phyloP scores from a whole-genome alignment of 2,888 invertebrate genomes.

The Muschampia plurimacula region DNA sequence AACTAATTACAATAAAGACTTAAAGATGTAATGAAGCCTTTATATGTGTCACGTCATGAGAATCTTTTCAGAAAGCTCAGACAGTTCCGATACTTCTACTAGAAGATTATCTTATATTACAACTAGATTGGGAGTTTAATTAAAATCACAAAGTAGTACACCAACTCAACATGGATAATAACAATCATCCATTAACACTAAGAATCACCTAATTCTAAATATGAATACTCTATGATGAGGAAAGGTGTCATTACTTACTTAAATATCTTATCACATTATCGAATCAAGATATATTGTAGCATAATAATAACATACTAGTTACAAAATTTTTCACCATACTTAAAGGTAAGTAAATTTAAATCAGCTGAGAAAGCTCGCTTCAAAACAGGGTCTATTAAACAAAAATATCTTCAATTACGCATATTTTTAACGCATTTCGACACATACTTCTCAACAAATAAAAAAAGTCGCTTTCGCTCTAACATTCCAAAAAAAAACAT shows the following conservation, averaged over 20 bases:
- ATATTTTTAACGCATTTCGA: neutral
- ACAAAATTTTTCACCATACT: neutral
- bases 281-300: neutral
- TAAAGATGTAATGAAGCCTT: no score
- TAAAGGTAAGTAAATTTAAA: constrained; percentile 4
- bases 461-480: neutral
- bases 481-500: no score
- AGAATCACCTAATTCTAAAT: neutral
- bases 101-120: neutral
- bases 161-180: neutral
- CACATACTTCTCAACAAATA: constrained; percentile 1
- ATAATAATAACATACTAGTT: constrained; percentile 12
- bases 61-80: neutral
- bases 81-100: neutral
- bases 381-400: neutral
- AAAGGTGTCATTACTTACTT: neutral
- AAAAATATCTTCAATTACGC: neutral
- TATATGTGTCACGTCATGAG: no score
- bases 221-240: neutral
- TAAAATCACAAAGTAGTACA: constrained; percentile 4
- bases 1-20: neutral
- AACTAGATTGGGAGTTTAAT: neutral
- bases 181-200: neutral
- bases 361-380: neutral
- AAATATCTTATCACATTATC: constrained; percentile 1